Base-by-base conservation (phyloP, 2,888 invertebrate genomes). In the Ophion ventricosus region DNA sequence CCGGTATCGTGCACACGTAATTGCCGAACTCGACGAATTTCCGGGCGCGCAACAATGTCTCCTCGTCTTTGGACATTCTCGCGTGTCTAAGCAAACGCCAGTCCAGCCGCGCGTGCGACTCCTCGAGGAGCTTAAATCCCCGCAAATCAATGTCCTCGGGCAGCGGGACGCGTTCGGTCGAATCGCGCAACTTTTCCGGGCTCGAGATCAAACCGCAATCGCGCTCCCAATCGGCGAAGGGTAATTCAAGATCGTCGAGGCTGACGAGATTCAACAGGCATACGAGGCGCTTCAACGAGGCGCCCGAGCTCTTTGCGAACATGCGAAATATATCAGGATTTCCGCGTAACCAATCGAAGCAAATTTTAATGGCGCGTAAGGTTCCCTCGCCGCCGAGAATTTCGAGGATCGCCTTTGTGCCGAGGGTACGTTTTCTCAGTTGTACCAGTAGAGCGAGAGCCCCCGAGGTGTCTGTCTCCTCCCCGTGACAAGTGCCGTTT, bases 321-420 rank as follows among this genome's bases (percentile, higher is more conserved):
- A 96, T 96, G 87, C 96, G 95, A 35, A 98, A 95, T 29, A 98
- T 95, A 85, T 97, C 96, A 76, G 96, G 95, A 93, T 98, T 97
- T 74, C 96, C 95, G 76, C 95, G 95, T 87, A 98, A 94, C 98
- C 98, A 98, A 92, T 98, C 98, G 91, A 96, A 96, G 85, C 97
- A 95, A 86, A 98, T 93, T 93, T 97, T 97, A 35, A 97, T 95
- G 86, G 96, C 70, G 26, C 69, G 64, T n/a, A 87, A 59, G n/a
- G 87, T 75, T 54, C 83, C 83, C 26, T 85, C 83, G 43, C 64
- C 35, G 5, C 78, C 77, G 10, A 87, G 35, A 23, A 84, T 80
- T 5, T 77, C 70, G 3, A 87, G 56, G 14, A 86, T 17, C 7
- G 73, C 61, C 4, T 93, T 93, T 64, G 94, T 92, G 88, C 95